phyloP scores from a whole-genome alignment of 2,113 vertebrate genomes.

The Andinoacara biseriatus region DNA sequence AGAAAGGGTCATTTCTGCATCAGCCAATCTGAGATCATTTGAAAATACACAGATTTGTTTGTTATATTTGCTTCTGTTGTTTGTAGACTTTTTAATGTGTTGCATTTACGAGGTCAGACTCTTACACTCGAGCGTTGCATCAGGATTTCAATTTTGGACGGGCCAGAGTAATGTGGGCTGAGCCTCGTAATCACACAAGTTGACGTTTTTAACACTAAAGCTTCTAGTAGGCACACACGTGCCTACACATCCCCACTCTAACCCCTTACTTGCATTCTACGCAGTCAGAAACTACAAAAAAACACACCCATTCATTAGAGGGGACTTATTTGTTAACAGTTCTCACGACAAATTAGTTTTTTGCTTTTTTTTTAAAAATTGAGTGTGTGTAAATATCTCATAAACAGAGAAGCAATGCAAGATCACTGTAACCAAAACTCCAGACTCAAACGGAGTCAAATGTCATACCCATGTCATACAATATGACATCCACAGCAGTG shows the following conservation, averaged over 20 bases:
- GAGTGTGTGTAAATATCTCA: neutral
- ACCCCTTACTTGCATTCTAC: neutral
- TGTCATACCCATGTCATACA: neutral
- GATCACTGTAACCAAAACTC: neutral
- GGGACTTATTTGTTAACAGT: neutral
- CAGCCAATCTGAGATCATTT: neutral
- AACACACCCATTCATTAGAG: neutral
- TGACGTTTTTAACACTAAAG: neutral
- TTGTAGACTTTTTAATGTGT: slow-evolving; percentile 23
- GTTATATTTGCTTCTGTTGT: slow-evolving; percentile 18
- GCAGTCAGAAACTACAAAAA: neutral
- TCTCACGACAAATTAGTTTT: neutral
- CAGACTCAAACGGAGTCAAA: neutral
- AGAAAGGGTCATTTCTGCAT: neutral
- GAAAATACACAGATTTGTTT: slow-evolving; percentile 9
- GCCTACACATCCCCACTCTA: neutral
- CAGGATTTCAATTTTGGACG: no score
- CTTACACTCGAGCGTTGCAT: neutral
- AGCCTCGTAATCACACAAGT: no score
- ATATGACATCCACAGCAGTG: neutral
- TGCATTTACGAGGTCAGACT: neutral
- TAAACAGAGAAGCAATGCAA: neutral
- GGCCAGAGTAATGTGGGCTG: no score
- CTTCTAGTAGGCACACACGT: no score
- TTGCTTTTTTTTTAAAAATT: neutral